Evolutionary conservation across 23 tunicate species (phyloP), one percentile per base, ranked within the genome.

Genomic region (Botrylloides violaceus): DNA sequence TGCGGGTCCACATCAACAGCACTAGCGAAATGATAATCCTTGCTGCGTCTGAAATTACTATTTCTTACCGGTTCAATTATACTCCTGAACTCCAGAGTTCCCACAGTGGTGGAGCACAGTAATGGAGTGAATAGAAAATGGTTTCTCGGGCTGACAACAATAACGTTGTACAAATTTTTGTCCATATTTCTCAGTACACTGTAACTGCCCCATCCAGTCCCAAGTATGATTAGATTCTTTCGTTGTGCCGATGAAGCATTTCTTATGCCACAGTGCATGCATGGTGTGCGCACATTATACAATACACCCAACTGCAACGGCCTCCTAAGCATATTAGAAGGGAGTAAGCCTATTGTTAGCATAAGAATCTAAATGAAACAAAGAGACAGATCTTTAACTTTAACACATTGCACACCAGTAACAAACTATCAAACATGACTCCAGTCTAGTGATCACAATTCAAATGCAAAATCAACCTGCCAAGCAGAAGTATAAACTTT

Each of bases 121-220:
- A 88, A 49, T 9, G 96, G 96, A 23, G 96, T 88, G 47, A 88
- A 88, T 2, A 88, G 80, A 72, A 88, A 88, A 70, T 88, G 96
- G 58, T 88, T 88, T 72, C 96, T 77, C 58, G 96, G 96, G 65
- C 96, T 88, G 25, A 88, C 84, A 4, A 81, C 87, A 20, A 72
- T 35, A 0, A 82, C 84, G 58, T 88, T 79, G 72, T 66, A 88
- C 49, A 66, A 58, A 3, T 63, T 77, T 88, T 81, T 88, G 78
- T 88, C 62, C 26, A 81, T 55, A 57, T 81, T 70, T 37, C 72
- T 77, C 58, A 88, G 76, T 2, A 88, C 96, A 72, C 96, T 88
- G 72, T 88, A 88, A 38, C 87, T 77, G 21, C 84, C 96, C 96
- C 96, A 88, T 2, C 96, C 96, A 22, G 88, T 88, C 4, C 96